Conservation (phyloP, 2,888 invertebrate species). For the Escarpia spicata region DNA sequence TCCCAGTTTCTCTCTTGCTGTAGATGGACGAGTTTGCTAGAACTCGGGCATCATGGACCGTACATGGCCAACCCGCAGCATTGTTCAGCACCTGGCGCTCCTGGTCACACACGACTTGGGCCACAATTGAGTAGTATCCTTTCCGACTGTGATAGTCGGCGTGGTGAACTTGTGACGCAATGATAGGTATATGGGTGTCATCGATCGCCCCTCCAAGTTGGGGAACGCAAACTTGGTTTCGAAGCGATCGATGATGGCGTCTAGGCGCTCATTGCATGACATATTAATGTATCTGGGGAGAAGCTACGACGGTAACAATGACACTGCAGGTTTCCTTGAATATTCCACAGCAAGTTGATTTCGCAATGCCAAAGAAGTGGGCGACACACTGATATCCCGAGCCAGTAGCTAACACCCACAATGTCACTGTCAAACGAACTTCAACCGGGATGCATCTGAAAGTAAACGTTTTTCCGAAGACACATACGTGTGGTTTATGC, state of each 20-base stretch:
- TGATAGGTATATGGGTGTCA: conserved; percentile 22
- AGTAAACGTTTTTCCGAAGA: background rate
- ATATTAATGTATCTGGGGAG: background rate
- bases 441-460: background rate
- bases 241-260: background rate
- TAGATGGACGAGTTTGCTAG: background rate
- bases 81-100: background rate
- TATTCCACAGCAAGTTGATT: background rate
- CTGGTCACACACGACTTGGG: background rate
- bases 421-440: background rate
- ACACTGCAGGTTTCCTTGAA: background rate
- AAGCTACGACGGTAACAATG: background rate
- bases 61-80: background rate
- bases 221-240: background rate
- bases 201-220: background rate
- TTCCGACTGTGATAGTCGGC: background rate
- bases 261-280: background rate
- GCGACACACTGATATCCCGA: background rate
- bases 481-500: too few species aligned
- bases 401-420: background rate
- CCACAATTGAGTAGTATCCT: background rate
- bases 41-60: conserved; percentile 7
- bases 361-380: background rate
- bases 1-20: background rate
- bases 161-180: background rate